phyloP scores from a whole-genome alignment of 2,888 invertebrate genomes.

The Leptinotarsa juncta region DNA sequence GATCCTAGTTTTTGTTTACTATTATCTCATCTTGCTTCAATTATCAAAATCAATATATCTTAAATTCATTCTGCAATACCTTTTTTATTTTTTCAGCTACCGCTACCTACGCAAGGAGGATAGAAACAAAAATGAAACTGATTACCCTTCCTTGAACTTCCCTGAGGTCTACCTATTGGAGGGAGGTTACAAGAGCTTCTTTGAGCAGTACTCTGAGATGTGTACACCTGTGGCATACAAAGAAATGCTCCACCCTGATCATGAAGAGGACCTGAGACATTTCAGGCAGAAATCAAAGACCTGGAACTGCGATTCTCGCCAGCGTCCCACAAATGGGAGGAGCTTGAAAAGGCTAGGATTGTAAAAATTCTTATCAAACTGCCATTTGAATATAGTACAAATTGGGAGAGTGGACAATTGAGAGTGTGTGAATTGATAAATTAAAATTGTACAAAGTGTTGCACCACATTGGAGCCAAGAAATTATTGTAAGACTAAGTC shows the following conservation, averaged over 20 bases:
- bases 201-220: conserved; percentile 73
- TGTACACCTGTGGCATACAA: conserved; percentile 82
- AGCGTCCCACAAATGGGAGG: conserved; percentile 40
- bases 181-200: conserved; percentile 91
- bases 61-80: no score
- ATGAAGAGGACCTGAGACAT: conserved; percentile 76
- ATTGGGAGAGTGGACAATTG: conserved; percentile 36
- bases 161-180: conserved; percentile 95
- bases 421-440: conserved; percentile 34
- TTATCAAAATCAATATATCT: background rate
- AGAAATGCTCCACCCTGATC: conserved; percentile 87
- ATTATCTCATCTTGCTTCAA: background rate
- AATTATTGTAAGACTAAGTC: conserved; percentile 38
- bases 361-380: conserved; percentile 35
- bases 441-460: conserved; percentile 44
- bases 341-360: conserved; percentile 50
- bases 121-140: conserved; percentile 80
- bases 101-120: conserved; percentile 88
- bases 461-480: conserved; percentile 43
- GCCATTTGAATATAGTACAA: conserved; percentile 45
- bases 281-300: conserved; percentile 85
- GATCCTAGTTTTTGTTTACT: background rate
- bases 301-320: conserved; percentile 70
- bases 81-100: conserved; percentile 69
- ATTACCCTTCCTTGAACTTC: conserved; percentile 87